These are phyloP conservation scores for Cladopsammia gracilis DNA, from an alignment of 64 coral and sea anemone species.

Conservation along the genomic window DNA sequence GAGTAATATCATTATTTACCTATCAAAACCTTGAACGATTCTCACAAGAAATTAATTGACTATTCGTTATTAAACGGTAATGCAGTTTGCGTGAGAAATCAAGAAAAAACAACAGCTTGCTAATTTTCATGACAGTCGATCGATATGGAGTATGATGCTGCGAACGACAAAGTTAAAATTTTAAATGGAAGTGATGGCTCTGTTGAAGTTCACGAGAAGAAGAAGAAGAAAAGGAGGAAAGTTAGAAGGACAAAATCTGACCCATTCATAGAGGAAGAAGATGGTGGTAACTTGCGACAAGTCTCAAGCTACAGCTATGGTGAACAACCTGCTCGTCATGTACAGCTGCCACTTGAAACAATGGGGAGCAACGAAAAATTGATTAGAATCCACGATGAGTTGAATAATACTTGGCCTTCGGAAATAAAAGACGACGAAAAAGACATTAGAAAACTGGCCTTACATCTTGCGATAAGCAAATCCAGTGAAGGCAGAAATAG, in stretches of 20 bases:
- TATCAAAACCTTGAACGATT: not conserved
- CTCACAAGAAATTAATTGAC: too few relatives aligned
- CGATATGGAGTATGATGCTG: not conserved
- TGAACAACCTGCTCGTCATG: not conserved
- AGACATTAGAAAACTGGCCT: slow-evolving; percentile 86
- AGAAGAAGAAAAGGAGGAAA: slow-evolving; percentile 73
- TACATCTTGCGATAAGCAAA: slow-evolving; percentile 79
- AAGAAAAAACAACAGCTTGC: not conserved
- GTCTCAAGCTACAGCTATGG: slow-evolving; percentile 48
- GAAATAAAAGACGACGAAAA: slow-evolving; percentile 16
- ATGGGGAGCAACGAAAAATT: slow-evolving; percentile 30
- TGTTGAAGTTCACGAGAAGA: slow-evolving; percentile 30
- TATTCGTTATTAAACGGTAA: too few relatives aligned
- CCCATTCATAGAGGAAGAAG: not conserved
- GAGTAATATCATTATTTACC: not conserved
- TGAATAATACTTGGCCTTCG: not conserved
- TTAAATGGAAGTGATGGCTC: slow-evolving; percentile 12
- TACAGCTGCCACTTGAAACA: slow-evolving; percentile 12
- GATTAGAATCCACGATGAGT: slow-evolving; percentile 34
- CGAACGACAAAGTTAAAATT: slow-evolving; percentile 35
- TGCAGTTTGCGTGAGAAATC: too few relatives aligned
- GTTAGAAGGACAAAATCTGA: slow-evolving; percentile 34
- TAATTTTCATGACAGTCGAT: not conserved
- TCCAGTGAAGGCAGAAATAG: slow-evolving; percentile 16
- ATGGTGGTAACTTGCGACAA: slow-evolving; percentile 2